Evolutionary conservation across 2,888 invertebrate species (phyloP).

Genomic region (Sympetrum striolatum): DNA sequence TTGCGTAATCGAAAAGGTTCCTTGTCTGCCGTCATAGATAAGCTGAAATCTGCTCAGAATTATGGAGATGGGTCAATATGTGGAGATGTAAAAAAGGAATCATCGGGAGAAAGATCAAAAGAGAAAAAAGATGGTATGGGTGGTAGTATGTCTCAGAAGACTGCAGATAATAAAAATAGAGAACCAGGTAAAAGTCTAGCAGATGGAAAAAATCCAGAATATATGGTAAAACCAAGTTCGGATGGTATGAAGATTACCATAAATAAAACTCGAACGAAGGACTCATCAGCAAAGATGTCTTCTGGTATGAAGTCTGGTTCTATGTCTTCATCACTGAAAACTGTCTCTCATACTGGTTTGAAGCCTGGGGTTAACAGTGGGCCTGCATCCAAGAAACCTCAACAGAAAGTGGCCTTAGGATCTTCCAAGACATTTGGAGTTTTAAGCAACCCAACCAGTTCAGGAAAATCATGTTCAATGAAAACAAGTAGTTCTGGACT

Average conservation of each 20-base stretch:
- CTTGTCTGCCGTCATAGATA: slow-evolving; percentile 86
- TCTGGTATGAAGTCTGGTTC: slow-evolving; percentile 54
- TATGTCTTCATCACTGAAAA: slow-evolving; percentile 71
- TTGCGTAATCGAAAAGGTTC: slow-evolving; percentile 71
- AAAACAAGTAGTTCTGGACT: slow-evolving; percentile 58
- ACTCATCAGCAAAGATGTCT: slow-evolving; percentile 54
- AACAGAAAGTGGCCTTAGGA: slow-evolving; percentile 62
- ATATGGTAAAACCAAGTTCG: slow-evolving; percentile 87
- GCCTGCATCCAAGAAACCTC: slow-evolving; percentile 83
- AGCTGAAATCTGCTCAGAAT: slow-evolving; percentile 72
- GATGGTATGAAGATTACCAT: slow-evolving; percentile 92
- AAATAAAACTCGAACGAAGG: slow-evolving; percentile 83
- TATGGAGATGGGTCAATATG: slow-evolving; percentile 46
- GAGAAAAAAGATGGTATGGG: slow-evolving; percentile 47
- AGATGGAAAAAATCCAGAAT: slow-evolving; percentile 75
- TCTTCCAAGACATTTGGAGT: slow-evolving; percentile 35
- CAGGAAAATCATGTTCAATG: slow-evolving; percentile 48
- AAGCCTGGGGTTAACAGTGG: slow-evolving; percentile 88
- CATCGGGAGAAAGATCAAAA: slow-evolving; percentile 44
- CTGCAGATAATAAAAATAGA: slow-evolving; percentile 56
- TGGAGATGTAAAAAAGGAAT: slow-evolving; percentile 32
- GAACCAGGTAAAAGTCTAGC: slow-evolving; percentile 19
- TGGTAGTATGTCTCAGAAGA: slow-evolving; percentile 54
- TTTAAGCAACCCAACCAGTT: slow-evolving; percentile 42
- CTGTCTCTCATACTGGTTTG: slow-evolving; percentile 72